Evolutionary conservation across 2,113 vertebrate species (phyloP).

Genomic region (Centrocercus urophasianus): DNA sequence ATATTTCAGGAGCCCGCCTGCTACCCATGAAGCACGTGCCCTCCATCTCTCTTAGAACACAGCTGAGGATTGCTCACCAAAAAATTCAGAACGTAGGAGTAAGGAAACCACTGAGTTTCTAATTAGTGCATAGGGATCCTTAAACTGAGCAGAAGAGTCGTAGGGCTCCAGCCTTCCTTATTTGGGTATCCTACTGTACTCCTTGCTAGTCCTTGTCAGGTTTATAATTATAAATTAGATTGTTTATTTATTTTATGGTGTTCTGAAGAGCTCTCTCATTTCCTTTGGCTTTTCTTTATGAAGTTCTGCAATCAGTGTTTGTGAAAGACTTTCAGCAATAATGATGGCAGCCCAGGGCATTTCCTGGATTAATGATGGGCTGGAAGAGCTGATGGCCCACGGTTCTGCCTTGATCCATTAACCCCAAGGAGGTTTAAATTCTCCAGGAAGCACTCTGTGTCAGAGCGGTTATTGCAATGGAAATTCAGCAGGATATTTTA

Average conservation of each 20-base stretch:
- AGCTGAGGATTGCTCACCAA: not conserved
- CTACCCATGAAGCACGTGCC: not conserved
- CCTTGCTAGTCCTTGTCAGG: not conserved
- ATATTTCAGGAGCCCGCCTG: not conserved
- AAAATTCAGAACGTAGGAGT: not conserved
- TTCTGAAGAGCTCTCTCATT: conserved; percentile 23
- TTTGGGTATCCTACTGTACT: not conserved
- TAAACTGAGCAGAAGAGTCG: not conserved
- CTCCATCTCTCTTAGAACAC: not conserved
- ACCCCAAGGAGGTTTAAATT: not conserved
- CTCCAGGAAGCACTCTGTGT: not conserved
- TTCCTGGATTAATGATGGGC: conserved; percentile 41
- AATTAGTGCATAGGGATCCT: not conserved
- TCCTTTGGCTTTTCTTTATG: conserved; percentile 35
- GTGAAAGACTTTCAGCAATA: conserved; percentile 21
- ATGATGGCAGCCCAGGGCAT: not conserved
- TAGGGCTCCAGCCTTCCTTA: not conserved
- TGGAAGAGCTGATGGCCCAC: not conserved
- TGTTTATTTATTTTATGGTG: not conserved
- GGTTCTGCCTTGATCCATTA: not conserved
- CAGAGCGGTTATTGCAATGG: not conserved
- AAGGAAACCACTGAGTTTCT: not conserved
- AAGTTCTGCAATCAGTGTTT: conserved; percentile 7
- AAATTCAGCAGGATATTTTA: conserved; percentile 5
- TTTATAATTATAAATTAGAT: not conserved